Base-by-base conservation (phyloP, 2,797 vertebrate species). In the Aplochiton taeniatus region DNA sequence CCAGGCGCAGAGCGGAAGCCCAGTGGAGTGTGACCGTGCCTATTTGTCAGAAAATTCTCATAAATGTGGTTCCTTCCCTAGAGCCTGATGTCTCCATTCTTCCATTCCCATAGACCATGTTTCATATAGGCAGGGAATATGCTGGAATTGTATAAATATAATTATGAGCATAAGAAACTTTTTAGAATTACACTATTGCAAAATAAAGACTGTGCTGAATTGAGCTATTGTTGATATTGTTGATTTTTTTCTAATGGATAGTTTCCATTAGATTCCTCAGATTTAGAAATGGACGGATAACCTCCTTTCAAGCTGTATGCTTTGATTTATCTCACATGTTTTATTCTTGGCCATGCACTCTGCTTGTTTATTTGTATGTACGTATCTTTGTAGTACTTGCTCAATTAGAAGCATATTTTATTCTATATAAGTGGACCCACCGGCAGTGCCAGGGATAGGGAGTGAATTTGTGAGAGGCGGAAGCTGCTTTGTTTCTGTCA, bases 1-100 rank as follows among this genome's bases (percentile, higher is more conserved):
- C 92, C 91, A 92, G 90, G 91, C 93, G 88, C 92, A 93, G 93
- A 94, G 93, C 93, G 92, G 92, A 91, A 88, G 91, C 91, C 89
- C 90, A 93, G 79, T 91, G 92, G 93, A 93, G 94, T 94, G 92
- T 92, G 92, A 92, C 94, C 91, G 92, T 91, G 91, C 93, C 94
- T 95, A 95, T 96, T 96, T 95, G 93, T 96, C 94, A 95, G 92
- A 92, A 83, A 95, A 91, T 90, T 92, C 94, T 95, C 95, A 96
- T 95, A 97, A 96, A 98, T 96, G 95, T 92, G 90, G 89, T 91
- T 89, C 89, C 82, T 87, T 89, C 90, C 87, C 88, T 87, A 92
- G 89, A 91, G 91, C 89, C 90, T 95, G 95, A 97, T 96, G 93
- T 97, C 94, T 97, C 94, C 93, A 96, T 98, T 91, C 94, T 93